These are phyloP conservation scores for Xiphophorus maculatus DNA, from an alignment of 2,113 vertebrate species.

Conservation along the genomic window DNA sequence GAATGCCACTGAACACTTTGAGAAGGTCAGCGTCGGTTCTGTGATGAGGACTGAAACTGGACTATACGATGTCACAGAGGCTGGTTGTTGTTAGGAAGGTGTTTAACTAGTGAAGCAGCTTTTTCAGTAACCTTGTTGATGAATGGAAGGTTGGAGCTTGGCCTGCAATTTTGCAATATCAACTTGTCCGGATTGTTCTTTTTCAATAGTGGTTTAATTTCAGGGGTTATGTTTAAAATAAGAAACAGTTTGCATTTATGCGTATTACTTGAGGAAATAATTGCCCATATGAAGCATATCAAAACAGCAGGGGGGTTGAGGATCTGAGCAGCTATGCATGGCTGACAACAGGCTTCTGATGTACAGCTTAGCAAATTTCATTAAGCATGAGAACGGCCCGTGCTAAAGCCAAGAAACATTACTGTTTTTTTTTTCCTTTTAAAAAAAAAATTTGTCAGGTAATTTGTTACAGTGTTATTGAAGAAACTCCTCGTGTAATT, in stretches of 20 bases:
- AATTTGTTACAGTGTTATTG: constrained; percentile 77
- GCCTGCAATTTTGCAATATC: no score
- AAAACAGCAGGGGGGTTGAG: constrained; percentile 62
- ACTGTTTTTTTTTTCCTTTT: constrained; percentile 74
- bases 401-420: constrained; percentile 71
- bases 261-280: constrained; percentile 69
- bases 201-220: constrained; percentile 11
- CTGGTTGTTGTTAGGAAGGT: no score
- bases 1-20: no score
- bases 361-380: constrained; percentile 76
- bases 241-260: constrained; percentile 6
- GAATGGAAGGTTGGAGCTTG: no score
- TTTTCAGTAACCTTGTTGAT: no score
- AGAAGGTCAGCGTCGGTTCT: no score
- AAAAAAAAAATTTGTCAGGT: no score
- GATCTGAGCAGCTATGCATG: constrained; percentile 35
- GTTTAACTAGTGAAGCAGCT: no score
- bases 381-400: constrained; percentile 68
- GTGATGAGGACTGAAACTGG: no score
- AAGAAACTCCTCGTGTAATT: constrained; percentile 77
- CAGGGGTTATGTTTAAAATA: constrained; percentile 30
- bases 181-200: no score
- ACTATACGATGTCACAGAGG: no score
- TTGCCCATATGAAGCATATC: constrained; percentile 65
- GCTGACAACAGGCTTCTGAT: constrained; percentile 72